Base-by-base conservation (phyloP, 1,140 invertebrate genomes). In the Drosophila orena region DNA sequence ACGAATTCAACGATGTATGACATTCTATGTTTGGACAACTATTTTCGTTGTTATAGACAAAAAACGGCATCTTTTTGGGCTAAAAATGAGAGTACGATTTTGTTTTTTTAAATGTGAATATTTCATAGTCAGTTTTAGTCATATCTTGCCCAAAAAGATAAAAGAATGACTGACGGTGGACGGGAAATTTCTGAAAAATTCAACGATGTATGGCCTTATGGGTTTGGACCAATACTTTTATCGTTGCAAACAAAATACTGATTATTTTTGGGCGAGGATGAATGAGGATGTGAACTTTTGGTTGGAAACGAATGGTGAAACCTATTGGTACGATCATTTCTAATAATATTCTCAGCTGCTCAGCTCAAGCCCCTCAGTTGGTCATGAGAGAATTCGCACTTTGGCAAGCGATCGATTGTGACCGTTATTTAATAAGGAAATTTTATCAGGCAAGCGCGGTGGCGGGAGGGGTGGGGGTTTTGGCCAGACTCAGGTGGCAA, bases 351-450 rank as follows among this genome's bases (percentile, higher is more conserved):
- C 34, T 2, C 27, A 5, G n/a, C 15, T 12, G 37, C 37, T 38
- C 11, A 15, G n/a, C n/a, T 14, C 11, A 15, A 15, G 10, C 24
- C 17, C 20, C 54, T 22, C 37, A 42, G 24, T 62, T 35, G n/a
- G 38, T 15, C 62, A 27, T 70, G 54, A 14, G 42, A 43, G 49
- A 58, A 47, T 44, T 57, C 15, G 42, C 59, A 58, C 73, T 75
- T 84, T 79, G 65, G 61, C 52, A 42, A 68, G 17, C 70, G 43
- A 75, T 76, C 72, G 72, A 76, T 76, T 52, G 43, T 53, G 76
- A 83, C 83, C 83, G 83, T 88, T 88, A 88, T 88, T 88, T 88
- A 88, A 88, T 88, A 88, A 88, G 79, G 79, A 88, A 88, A 76
- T 66, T 79, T 66, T 27, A 70, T 46, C 64, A 20, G 12, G 42